Evolutionary conservation across 2,113 vertebrate genomes (phyloP), one percentile per base, ranked within the genome.

Genomic region (Barnardius zonarius): DNA sequence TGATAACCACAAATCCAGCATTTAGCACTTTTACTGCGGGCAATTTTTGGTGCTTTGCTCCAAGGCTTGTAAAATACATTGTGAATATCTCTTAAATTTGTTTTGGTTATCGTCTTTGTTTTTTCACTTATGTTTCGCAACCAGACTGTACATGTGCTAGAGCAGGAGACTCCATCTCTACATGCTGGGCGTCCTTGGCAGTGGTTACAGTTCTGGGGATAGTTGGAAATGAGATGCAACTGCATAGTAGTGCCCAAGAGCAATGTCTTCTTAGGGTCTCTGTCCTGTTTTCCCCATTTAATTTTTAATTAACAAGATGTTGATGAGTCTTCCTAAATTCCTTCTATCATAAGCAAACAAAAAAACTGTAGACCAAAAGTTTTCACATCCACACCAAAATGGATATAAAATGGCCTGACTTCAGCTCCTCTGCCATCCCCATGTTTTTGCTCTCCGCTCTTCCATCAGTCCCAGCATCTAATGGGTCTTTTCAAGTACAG

Each of bases 201-300:
- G 41, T 0, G 1, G 8, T 61, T 25, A 27, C 6, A 1, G 1
- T 11, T 4, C 51, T 17, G 52, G 74, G 33, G 2, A 51, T 39
- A 46, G 14, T 14, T 28, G 73, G 84, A 2, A 54, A 37, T 1
- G 1, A 6, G 48, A 3, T 23, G 52, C 19, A 6, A 6, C 3
- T 23, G 25, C 23, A 35, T 28, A 33, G 59, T 46, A 12, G 41
- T 17, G 86, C 18, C 79, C n/a, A 12, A 1, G 2, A 59, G 62
- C 17, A 18, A 3, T 3, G 1, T 13, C 7, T 5, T 7, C 62
- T 6, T 9, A 2, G 49, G 27, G 13, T 13, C 25, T 22, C 44
- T 15, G 2, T 20, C 15, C 15, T 72, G 33, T 61, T 78, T 76
- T 57, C 24, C 52, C 27, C 9, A 0, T 20, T 52, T 16, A 9